Conservation (phyloP, 2,797 vertebrate genomes). For the Allobates femoralis region DNA sequence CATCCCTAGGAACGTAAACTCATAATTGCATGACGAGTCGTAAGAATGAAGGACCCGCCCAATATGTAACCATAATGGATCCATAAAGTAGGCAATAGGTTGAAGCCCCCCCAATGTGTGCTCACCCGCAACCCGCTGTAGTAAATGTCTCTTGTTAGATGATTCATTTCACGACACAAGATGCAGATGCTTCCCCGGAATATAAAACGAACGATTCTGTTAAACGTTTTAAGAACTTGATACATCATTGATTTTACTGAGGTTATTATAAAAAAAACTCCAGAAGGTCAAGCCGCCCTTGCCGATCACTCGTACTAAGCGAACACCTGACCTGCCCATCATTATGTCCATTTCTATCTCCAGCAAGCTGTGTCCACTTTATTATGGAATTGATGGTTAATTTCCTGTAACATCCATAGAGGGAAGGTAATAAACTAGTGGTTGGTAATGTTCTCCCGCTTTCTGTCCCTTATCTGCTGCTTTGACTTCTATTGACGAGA, state of each 20-base stretch:
- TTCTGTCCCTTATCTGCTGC: constrained; percentile 51
- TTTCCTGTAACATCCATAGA: constrained; percentile 64
- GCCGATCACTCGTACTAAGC: constrained; percentile 46
- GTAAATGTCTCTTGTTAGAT: neutral
- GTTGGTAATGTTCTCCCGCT: constrained; percentile 55
- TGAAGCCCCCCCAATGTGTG: no score
- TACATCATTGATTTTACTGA: constrained; percentile 59
- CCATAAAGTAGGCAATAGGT: neutral
- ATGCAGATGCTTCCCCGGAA: constrained; percentile 22
- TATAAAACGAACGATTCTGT: constrained; percentile 49
- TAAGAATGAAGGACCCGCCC: neutral
- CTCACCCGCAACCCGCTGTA: neutral
- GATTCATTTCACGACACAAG: neutral
- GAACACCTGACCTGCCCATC: neutral
- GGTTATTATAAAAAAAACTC: constrained; percentile 41
- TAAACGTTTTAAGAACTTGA: constrained; percentile 55
- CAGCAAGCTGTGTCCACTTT: constrained; percentile 64
- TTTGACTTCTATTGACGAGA: neutral
- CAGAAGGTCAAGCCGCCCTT: constrained; percentile 62
- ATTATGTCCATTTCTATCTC: constrained; percentile 64
- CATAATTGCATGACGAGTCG: neutral
- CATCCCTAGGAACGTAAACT: no score
- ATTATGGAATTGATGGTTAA: constrained; percentile 43
- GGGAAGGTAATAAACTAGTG: constrained; percentile 63
- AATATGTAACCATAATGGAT: neutral